Percentiles rank a stretch among this genome's conserved stretches.
phyloP scores from a whole-genome alignment of 1,140 invertebrate species.

The Anthonomus grandis region DNA sequence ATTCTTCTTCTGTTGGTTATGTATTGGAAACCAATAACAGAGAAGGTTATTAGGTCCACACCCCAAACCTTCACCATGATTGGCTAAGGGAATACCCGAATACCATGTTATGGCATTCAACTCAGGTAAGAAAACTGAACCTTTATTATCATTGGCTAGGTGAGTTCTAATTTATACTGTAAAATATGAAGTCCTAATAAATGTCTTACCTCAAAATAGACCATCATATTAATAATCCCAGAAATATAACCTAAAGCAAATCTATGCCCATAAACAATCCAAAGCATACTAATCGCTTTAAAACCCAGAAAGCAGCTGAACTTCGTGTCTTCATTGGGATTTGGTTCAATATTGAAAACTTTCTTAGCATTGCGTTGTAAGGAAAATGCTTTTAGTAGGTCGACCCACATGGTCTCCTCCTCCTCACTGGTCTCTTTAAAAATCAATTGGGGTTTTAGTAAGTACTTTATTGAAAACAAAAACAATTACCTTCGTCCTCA shows the following conservation, averaged over 20 bases:
- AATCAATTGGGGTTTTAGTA: too few species aligned
- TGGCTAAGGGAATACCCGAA: too few species aligned
- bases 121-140: background rate
- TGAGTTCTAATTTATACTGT: background rate
- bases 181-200: background rate
- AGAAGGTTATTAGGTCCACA: too few species aligned
- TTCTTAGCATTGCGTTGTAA: background rate
- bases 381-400: constrained; percentile 4
- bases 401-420: too few species aligned
- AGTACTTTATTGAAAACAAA: too few species aligned
- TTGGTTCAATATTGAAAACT: too few species aligned
- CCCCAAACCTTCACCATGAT: too few species aligned
- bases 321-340: background rate
- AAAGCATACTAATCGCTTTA: constrained; percentile 61
- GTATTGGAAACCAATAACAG: too few species aligned
- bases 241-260: constrained; percentile 30
- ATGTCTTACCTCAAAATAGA: constrained; percentile 28
- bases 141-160: background rate
- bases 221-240: constrained; percentile 26
- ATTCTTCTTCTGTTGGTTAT: too few species aligned
- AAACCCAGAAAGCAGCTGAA: constrained; percentile 53
- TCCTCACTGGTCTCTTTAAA: too few species aligned
- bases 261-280: constrained; percentile 65
- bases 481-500: too few species aligned
- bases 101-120: too few species aligned